phyloP scores from a whole-genome alignment of 2,113 vertebrate species.

The Alces alces region DNA sequence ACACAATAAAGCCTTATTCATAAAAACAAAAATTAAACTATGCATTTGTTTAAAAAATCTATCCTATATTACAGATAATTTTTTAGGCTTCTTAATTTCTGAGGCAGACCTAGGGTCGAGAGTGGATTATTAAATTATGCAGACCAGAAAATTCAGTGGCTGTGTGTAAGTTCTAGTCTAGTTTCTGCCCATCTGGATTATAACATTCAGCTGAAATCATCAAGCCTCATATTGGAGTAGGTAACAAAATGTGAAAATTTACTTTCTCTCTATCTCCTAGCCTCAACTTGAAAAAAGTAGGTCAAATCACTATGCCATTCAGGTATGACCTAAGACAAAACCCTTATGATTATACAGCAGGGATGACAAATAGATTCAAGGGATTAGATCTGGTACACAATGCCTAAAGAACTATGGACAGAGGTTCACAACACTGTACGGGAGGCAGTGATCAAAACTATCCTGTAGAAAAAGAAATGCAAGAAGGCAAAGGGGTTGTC shows the following conservation, averaged over 20 bases:
- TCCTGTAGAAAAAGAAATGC: neutral
- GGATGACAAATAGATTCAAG: neutral
- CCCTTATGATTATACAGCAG: neutral
- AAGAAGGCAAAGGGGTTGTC: neutral
- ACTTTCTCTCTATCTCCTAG: neutral
- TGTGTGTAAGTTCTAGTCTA: neutral
- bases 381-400: neutral
- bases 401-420: neutral
- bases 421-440: neutral
- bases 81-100: neutral
- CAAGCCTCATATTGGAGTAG: neutral
- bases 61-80: neutral
- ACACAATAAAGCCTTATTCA: neutral
- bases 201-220: neutral
- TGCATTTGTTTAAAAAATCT: neutral
- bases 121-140: neutral
- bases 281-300: neutral
- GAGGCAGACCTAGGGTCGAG: neutral
- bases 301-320: neutral
- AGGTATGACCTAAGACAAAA: neutral
- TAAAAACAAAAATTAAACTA: neutral
- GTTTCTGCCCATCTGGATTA: neutral
- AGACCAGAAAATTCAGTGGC: fast-evolving
- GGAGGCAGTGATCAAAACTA: fast-evolving
- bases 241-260: neutral